These are phyloP conservation scores for Mionectes olivaceus DNA, from an alignment of 2,797 vertebrate genomes.

Conservation along the genomic window DNA sequence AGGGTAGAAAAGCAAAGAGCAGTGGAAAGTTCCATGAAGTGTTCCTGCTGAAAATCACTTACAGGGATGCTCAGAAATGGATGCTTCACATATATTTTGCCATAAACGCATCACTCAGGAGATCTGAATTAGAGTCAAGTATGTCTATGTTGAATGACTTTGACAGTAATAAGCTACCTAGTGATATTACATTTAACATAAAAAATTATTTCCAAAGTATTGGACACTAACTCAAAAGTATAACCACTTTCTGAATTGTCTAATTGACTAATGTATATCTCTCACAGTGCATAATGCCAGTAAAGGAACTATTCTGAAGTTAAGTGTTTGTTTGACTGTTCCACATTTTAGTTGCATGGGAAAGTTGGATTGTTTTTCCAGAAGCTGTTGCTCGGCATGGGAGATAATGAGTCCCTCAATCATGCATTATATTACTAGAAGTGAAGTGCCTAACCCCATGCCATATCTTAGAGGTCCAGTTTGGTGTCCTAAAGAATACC, in stretches of 20 bases:
- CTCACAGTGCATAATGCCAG: slow-evolving; percentile 57
- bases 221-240: slow-evolving; percentile 54
- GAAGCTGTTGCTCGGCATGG: slow-evolving; percentile 64
- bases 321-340: slow-evolving; percentile 67
- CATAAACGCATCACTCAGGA: slow-evolving; percentile 32
- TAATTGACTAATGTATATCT: slow-evolving; percentile 45
- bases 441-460: neutral
- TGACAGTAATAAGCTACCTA: slow-evolving; percentile 69
- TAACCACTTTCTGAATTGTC: slow-evolving; percentile 58
- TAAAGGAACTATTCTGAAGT: slow-evolving; percentile 66
- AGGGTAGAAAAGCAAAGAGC: neutral
- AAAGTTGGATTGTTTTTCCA: slow-evolving; percentile 56
- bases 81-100: slow-evolving; percentile 10
- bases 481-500: neutral
- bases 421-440: slow-evolving; percentile 25
- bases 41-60: slow-evolving; percentile 33
- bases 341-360: slow-evolving; percentile 60
- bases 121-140: slow-evolving; percentile 50
- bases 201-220: slow-evolving; percentile 74
- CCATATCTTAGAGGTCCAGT: neutral
- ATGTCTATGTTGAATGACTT: slow-evolving; percentile 57
- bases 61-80: slow-evolving; percentile 49
- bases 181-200: slow-evolving; percentile 67
- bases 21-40: slow-evolving; percentile 69
- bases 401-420: slow-evolving; percentile 3